These are phyloP conservation scores for Carabus problematicus DNA, from an alignment of 2,888 invertebrate species.

Conservation along the genomic window DNA sequence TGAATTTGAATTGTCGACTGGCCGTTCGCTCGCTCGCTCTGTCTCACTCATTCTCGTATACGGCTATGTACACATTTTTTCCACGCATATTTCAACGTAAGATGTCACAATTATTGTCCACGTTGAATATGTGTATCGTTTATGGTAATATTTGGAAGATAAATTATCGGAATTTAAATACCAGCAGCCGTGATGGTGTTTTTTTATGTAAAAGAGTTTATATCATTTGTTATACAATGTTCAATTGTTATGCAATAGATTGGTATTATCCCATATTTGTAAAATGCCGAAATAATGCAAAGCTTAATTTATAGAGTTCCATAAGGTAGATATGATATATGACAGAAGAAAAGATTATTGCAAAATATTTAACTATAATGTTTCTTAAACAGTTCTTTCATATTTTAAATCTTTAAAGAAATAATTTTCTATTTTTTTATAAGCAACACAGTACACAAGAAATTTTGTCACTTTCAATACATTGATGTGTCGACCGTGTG, in stretches of 20 bases:
- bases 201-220: background rate
- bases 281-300: background rate
- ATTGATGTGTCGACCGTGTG: constrained; percentile 30
- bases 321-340: background rate
- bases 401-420: too few relatives aligned
- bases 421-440: too few relatives aligned
- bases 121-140: background rate
- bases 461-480: too few relatives aligned
- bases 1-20: constrained; percentile 4
- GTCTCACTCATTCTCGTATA: background rate
- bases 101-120: constrained; percentile 2
- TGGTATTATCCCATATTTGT: background rate
- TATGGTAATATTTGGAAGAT: background rate
- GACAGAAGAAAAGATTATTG: too few relatives aligned
- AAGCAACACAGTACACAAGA: too few relatives aligned
- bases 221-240: background rate
- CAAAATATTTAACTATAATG: too few relatives aligned
- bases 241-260: background rate
- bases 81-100: background rate
- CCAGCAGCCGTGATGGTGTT: background rate
- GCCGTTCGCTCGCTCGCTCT: background rate
- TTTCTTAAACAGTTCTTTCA: too few relatives aligned
- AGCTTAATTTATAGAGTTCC: background rate
- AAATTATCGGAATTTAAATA: background rate
- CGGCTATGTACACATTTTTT: background rate